Base-by-base conservation (phyloP, 2,888 invertebrate species). In the Gibbula magus region DNA sequence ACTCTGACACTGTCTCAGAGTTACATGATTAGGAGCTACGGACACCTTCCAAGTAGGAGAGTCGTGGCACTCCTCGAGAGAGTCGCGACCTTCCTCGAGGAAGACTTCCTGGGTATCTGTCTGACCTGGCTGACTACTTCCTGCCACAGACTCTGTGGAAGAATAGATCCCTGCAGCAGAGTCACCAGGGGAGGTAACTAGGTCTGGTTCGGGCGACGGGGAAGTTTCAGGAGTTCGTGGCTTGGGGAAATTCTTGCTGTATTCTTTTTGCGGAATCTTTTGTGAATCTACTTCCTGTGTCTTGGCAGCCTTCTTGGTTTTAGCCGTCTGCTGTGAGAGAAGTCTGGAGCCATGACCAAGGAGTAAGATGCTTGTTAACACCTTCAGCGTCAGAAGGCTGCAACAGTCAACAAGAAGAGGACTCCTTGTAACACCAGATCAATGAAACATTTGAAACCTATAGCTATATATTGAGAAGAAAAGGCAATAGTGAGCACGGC, bases 321-420 rank as follows among this genome's bases (percentile, higher is more conserved):
- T 77, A 35, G 25, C 75, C 45, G 39, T 78, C 5, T 80, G 76
- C 20, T 56, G 45, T 70, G 77, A 75, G 61, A 82, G 54, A 3
- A 82, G 22, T 20, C 70, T 96, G 89, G 97, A 97, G 0, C 98
- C 98, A 92, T 96, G 96, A 2, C 98, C 98, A 83, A 99, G 94
- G 76, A 99, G 96, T 32, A 98, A 94, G 77, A 99, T 95, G 82
- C 97, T 98, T 86, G 96, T 96, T 16, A 98, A 94, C 70, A 98
- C 95, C 89, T 94, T 94, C 78, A 92, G 87, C 39, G 91, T 89
- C 79, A 92, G 83, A 81, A 93, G 85, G 82, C 93, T 93, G 88
- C 75, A 88, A 90, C n/a, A n/a, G n/a, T n/a, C n/a, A n/a, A n/a
- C n/a, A n/a, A n/a, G n/a, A n/a, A n/a, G n/a, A n/a, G n/a, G n/a